A percentile compares a stretch with the other conserved stretches of the same genome.
These are phyloP conservation scores for Coracias cyanogaster DNA, from an alignment of 2,797 vertebrate species.

Conservation along the genomic window DNA sequence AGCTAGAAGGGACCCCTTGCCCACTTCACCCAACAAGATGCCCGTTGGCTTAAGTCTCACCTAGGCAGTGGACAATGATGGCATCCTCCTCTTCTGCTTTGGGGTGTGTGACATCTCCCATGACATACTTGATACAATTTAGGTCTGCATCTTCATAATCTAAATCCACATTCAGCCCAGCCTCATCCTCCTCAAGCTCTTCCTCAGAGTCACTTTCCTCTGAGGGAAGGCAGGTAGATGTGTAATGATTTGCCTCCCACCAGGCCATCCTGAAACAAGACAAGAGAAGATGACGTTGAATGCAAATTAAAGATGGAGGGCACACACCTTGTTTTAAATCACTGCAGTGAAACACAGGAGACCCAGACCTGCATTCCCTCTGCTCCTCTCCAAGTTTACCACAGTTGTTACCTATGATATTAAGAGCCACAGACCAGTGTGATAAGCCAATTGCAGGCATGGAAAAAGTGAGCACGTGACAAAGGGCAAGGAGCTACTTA, in stretches of 20 bases:
- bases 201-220: constrained; percentile 84
- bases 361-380: background rate
- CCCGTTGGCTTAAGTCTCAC: constrained; percentile 69
- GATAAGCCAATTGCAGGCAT: background rate
- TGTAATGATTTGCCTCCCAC: constrained; percentile 90
- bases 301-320: background rate
- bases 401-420: background rate
- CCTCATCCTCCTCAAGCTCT: constrained; percentile 64
- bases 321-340: background rate
- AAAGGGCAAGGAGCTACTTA: background rate
- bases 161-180: constrained; percentile 45
- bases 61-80: constrained; percentile 92
- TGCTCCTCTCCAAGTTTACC: background rate
- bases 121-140: constrained; percentile 83
- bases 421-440: background rate
- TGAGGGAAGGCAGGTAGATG: constrained; percentile 83
- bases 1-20: background rate
- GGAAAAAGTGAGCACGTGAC: background rate
- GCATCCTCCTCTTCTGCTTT: constrained; percentile 82
- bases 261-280: constrained; percentile 84
- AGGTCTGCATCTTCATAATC: constrained; percentile 79
- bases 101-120: constrained; percentile 93
- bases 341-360: background rate
- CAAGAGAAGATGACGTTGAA: background rate
- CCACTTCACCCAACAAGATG: background rate